Evolutionary conservation across 2,888 invertebrate species (phyloP).

Genomic region (Microplitis deprimator): DNA sequence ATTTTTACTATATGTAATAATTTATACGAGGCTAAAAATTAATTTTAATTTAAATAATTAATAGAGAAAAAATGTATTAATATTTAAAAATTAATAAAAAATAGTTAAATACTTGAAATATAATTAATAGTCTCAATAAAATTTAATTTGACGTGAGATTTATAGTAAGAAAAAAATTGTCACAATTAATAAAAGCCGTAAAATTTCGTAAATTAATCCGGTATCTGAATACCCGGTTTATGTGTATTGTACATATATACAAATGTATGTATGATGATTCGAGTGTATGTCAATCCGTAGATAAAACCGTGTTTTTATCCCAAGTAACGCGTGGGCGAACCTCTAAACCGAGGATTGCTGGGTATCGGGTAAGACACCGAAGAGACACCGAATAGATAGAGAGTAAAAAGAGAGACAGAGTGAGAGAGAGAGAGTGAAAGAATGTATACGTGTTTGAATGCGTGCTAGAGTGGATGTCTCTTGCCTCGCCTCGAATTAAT

Average conservation of each 20-base stretch:
- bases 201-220: not conserved
- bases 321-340: slow-evolving; percentile 43
- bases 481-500: slow-evolving; percentile 68
- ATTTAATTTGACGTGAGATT: not conserved
- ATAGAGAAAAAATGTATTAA: too few species aligned
- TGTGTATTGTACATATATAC: not conserved
- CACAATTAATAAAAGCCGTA: not conserved
- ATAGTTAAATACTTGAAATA: not conserved
- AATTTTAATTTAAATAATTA: not conserved
- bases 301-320: not conserved
- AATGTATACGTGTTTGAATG: slow-evolving; percentile 62
- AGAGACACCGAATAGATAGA: not conserved
- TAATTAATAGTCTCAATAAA: not conserved
- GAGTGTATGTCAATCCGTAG: not conserved
- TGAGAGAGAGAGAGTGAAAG: slow-evolving; percentile 57
- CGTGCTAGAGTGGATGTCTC: slow-evolving; percentile 63
- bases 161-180: not conserved
- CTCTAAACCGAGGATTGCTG: slow-evolving; percentile 26
- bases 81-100: too few species aligned
- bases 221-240: not conserved
- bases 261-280: not conserved
- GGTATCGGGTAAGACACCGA: not conserved
- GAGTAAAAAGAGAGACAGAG: slow-evolving; percentile 40
- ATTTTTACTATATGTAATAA: not conserved
- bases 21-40: not conserved